These are phyloP conservation scores for Diplogasteroides magnus DNA, from an alignment of 1,140 invertebrate genomes.

Conservation along the genomic window DNA sequence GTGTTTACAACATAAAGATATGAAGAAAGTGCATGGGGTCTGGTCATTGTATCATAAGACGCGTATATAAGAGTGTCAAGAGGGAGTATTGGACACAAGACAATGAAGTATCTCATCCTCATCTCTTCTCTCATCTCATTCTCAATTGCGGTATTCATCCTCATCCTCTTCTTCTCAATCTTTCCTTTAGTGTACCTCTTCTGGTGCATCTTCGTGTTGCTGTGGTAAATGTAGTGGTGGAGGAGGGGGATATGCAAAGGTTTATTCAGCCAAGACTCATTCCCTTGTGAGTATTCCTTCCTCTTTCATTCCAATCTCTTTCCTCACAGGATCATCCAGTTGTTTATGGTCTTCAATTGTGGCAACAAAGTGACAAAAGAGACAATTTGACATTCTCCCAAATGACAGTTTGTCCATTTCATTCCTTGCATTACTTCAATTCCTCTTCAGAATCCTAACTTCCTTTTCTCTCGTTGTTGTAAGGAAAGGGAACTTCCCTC, in stretches of 20 bases:
- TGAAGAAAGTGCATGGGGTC: too few species aligned
- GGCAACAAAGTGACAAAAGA: slow-evolving; percentile 19
- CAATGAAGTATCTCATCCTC: too few species aligned
- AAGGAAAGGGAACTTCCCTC: slow-evolving; percentile 21
- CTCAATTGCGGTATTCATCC: neutral
- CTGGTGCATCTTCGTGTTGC: slow-evolving; percentile 25
- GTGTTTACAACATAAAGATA: too few species aligned
- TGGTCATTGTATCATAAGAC: too few species aligned
- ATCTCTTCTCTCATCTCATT: neutral
- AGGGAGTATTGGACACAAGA: too few species aligned
- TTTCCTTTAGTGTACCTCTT: slow-evolving; percentile 18
- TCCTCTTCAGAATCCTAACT: slow-evolving; percentile 24
- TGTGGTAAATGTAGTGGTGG: slow-evolving; percentile 9
- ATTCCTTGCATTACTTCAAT: neutral
- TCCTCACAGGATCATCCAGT: slow-evolving; percentile 15
- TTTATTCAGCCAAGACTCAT: slow-evolving; percentile 10
- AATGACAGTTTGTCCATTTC: slow-evolving; percentile 8
- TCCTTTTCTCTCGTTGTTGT: slow-evolving; percentile 26
- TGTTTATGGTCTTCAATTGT: slow-evolving; percentile 23
- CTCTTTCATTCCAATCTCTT: neutral
- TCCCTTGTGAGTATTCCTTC: slow-evolving; percentile 3
- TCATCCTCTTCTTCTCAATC: neutral
- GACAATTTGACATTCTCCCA: slow-evolving; percentile 5
- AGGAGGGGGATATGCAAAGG: slow-evolving; percentile 23
- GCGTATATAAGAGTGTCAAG: too few species aligned